Evolutionary conservation across 2,797 vertebrate species (phyloP).

Genomic region (Hephaestus fuliginosus): DNA sequence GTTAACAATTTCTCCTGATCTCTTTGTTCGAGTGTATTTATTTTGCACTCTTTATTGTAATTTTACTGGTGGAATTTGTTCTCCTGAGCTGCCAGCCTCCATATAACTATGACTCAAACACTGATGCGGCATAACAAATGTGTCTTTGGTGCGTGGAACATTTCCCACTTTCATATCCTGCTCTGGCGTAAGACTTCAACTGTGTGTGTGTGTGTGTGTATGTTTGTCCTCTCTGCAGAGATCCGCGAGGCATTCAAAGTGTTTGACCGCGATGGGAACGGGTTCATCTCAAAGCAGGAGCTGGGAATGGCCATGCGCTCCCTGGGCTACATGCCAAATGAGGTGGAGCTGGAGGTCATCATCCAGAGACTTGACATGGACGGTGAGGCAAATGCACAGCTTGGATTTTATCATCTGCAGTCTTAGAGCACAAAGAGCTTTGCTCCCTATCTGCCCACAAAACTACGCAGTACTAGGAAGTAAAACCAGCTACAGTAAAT

Average conservation of each 20-base stretch:
- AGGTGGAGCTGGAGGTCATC: slow-evolving; percentile 97
- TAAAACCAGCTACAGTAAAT: slow-evolving; percentile 4
- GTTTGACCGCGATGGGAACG: slow-evolving; percentile 96
- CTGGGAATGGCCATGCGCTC: slow-evolving; percentile 97
- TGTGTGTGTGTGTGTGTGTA: slow-evolving; percentile 42
- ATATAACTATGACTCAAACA: slow-evolving; percentile 71
- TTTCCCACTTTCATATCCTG: slow-evolving; percentile 56
- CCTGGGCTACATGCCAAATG: slow-evolving; percentile 97
- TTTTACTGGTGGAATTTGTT: slow-evolving; percentile 54
- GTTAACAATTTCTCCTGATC: slow-evolving; percentile 36
- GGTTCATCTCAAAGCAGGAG: slow-evolving; percentile 98
- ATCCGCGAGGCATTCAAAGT: slow-evolving; percentile 98
- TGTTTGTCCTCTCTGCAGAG: slow-evolving; percentile 82
- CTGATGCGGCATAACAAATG: slow-evolving; percentile 67
- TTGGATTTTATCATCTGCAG: slow-evolving; percentile 15
- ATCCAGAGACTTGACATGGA: slow-evolving; percentile 98
- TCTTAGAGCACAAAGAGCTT: slow-evolving; percentile 13
- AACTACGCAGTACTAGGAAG: background rate
- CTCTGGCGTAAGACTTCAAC: slow-evolving; percentile 38
- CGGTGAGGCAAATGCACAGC: slow-evolving; percentile 82
- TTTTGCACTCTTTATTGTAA: slow-evolving; percentile 38
- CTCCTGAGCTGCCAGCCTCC: slow-evolving; percentile 57
- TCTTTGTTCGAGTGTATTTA: slow-evolving; percentile 36
- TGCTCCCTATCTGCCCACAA: slow-evolving; percentile 7
- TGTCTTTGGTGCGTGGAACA: slow-evolving; percentile 60